Base-by-base conservation (phyloP, 2,113 vertebrate species). In the Oncorhynchus nerka region DNA sequence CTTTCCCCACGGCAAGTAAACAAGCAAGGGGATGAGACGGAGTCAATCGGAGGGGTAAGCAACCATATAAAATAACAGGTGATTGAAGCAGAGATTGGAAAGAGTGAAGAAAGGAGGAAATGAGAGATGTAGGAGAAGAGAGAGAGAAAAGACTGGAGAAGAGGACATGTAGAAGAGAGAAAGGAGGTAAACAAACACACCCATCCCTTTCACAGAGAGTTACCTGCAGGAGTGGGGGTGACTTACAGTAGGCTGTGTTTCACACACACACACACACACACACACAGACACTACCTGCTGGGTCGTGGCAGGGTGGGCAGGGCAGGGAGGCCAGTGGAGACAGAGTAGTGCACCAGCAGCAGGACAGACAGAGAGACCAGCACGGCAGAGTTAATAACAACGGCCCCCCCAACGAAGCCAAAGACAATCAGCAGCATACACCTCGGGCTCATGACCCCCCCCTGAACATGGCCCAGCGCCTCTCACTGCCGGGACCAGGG, bases 371-470 rank as follows among this genome's bases (percentile, higher is more conserved):
- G 96, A 73, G 98, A 99, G 0, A 98, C 97, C 90, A 99, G 89
- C 78, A 99, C 94, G 26, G 97, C 97, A 1, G 98, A 99, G 89
- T 99, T 99, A 96, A 99, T 95, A 92, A 99, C 97, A 94, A 99
- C 97, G 80, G 97, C 97, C 91, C 98, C 97, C 83, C 98, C 98
- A 84, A 99, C 96, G 79, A 99, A 99, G 95, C 98, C 97, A 94
- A 99, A 99, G 92, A 99, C 96, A 95, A 99, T 97, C 84, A 99
- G 96, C 94, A 99, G 96, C 97, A 99, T 97, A 93, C 97, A 97
- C 87, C 96, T 95, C 84, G 97, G 97, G 95, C 93, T 98, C 98
- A 99, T 99, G 97, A 94, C 95, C 94, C 94, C 94, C 94, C 94
- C 32, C 93, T 92, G 90, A 94, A 94, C 94, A 95, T 94, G 94